Evolutionary conservation across 2,888 invertebrate genomes (phyloP).

Genomic region (Siphonodentalium dalli): DNA sequence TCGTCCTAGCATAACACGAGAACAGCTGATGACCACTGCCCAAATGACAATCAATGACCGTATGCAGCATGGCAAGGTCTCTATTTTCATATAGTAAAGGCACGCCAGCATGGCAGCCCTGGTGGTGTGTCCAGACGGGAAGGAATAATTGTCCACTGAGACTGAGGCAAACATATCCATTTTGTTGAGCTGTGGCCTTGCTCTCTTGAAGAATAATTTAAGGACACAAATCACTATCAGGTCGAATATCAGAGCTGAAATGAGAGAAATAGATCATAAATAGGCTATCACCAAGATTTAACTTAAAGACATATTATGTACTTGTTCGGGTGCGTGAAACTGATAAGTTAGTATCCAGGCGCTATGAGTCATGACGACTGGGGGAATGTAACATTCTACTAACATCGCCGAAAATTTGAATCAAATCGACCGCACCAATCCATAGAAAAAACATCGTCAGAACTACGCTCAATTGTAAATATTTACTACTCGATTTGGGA

Average conservation of each 20-base stretch:
- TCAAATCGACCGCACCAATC: no score
- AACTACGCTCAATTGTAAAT: no score
- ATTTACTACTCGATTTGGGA: no score
- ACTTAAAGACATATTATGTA: no score
- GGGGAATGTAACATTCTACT: no score
- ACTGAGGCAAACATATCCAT: conserved; percentile 75
- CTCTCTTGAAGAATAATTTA: conserved; percentile 80
- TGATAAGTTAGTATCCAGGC: no score
- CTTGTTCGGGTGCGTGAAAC: no score
- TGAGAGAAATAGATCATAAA: conserved; percentile 29
- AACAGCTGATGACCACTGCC: conserved; percentile 77
- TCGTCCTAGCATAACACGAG: conserved; percentile 82
- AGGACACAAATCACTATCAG: conserved; percentile 78
- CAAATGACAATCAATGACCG: conserved; percentile 76
- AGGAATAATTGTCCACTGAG: conserved; percentile 83
- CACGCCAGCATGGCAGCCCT: conserved; percentile 79
- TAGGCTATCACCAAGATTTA: no score
- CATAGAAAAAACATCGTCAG: no score
- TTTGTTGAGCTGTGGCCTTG: conserved; percentile 75
- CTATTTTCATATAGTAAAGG: conserved; percentile 71
- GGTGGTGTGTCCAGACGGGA: conserved; percentile 95
- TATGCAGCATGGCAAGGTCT: conserved; percentile 37
- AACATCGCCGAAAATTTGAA: no score
- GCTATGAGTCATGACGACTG: no score
- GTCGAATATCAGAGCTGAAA: conserved; percentile 82